A percentile compares a stretch with the other conserved stretches of the same genome.
phyloP scores from a whole-genome alignment of 2,113 vertebrate genomes.

The Hippocampus guttulatus region DNA sequence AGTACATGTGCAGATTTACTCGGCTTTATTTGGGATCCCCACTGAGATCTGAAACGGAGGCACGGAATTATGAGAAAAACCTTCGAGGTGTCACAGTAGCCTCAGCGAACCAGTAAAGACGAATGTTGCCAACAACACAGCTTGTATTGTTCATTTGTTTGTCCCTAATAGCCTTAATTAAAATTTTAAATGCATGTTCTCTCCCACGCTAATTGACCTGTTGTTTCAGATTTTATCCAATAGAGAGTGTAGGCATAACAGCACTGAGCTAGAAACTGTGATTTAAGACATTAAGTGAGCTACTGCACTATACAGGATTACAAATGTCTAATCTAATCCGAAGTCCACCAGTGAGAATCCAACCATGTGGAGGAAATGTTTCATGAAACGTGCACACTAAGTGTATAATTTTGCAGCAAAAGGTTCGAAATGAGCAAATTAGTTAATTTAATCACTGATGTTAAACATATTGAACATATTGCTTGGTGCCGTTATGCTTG shows the following conservation, averaged over 20 bases:
- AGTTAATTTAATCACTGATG: slow-evolving; percentile 3
- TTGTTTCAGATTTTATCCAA: slow-evolving; percentile 61
- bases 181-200: slow-evolving; percentile 65
- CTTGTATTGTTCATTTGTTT: slow-evolving; percentile 61
- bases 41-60: slow-evolving; percentile 71
- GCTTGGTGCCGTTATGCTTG: background rate
- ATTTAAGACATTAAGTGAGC: slow-evolving; percentile 60
- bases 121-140: slow-evolving; percentile 52
- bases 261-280: slow-evolving; percentile 49
- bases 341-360: slow-evolving; percentile 51
- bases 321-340: slow-evolving; percentile 62
- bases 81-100: slow-evolving; percentile 51
- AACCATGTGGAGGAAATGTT: slow-evolving; percentile 42
- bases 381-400: slow-evolving; percentile 41
- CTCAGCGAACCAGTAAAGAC: slow-evolving; percentile 51
- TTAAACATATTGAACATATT: slow-evolving; percentile 28
- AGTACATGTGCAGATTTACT: slow-evolving; percentile 68
- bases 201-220: slow-evolving; percentile 58
- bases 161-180: slow-evolving; percentile 72
- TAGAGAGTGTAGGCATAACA: slow-evolving; percentile 42
- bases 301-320: slow-evolving; percentile 47
- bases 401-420: slow-evolving; percentile 20
- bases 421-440: slow-evolving; percentile 12
- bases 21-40: slow-evolving; percentile 71
- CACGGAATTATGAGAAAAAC: slow-evolving; percentile 56